These are phyloP conservation scores for Apis florea DNA, from an alignment of 1,140 invertebrate species.

Conservation along the genomic window DNA sequence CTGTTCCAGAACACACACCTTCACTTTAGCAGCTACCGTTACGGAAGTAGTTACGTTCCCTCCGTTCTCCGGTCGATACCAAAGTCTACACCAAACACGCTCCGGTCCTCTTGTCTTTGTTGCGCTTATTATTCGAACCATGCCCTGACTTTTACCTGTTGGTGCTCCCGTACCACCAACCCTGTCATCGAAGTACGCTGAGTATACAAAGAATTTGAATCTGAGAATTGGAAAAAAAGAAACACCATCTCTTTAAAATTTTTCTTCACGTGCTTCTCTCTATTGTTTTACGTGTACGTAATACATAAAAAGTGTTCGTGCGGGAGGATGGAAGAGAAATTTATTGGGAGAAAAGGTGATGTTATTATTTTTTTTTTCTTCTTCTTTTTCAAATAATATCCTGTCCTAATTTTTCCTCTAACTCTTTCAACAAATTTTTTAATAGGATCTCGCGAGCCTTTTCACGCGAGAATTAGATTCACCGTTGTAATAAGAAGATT, in stretches of 20 bases:
- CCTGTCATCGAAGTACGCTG: constrained; percentile 91
- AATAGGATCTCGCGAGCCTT: neutral
- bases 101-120: constrained; percentile 91
- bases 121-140: constrained; percentile 91
- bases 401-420: too few species aligned
- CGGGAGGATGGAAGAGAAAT: too few species aligned
- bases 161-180: constrained; percentile 79
- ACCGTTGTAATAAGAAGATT: neutral
- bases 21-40: constrained; percentile 88
- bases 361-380: too few species aligned
- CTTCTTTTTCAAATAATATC: neutral
- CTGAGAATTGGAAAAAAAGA: constrained; percentile 75
- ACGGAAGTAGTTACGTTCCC: constrained; percentile 80
- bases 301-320: neutral
- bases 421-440: neutral
- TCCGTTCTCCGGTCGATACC: constrained; percentile 82
- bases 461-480: neutral
- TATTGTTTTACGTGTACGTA: neutral
- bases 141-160: constrained; percentile 75
- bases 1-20: constrained; percentile 82
- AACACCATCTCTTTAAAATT: neutral
- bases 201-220: constrained; percentile 95
- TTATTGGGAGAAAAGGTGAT: too few species aligned
- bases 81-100: constrained; percentile 92
- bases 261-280: too few species aligned